Evolutionary conservation across 2,888 invertebrate genomes (phyloP), one percentile per base, ranked within the genome.

Genomic region (Temnothorax rugatulus): DNA sequence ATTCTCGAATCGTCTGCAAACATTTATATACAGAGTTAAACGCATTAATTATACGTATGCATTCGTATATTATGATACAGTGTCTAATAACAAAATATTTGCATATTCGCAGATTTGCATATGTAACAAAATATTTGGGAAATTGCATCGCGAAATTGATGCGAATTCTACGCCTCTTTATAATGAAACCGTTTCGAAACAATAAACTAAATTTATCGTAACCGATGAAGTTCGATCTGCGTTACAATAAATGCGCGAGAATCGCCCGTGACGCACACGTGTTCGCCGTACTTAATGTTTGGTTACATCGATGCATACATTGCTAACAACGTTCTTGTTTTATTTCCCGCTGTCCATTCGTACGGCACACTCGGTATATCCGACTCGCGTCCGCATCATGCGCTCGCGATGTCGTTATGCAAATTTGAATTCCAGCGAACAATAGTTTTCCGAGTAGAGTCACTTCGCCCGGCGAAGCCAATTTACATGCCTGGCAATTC

Each of bases 361-460:
- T 79, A 44, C 63, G 77, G 61, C 73, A 77, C 86, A 82, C 84
- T 64, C 86, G 86, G 69, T 82, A 89, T 83, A 87, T 88, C 86
- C 86, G 86, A 82, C 84, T 88, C 74, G 66, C 63, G 79, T 82
- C 63, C 61, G 68, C 75, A 83, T 84, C 71, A 66, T 64, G 66
- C 81, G 86, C 89, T 69, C 85, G 87, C 87, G 86, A 59, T 87
- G 88, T 92, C 90, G 90, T 92, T 92, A 92, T 91, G 92, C 92
- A 92, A 92, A 92, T 92, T 76, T 84, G 85, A 91, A 91, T 92
- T 91, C 90, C 88, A 88, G 68, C 85, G 89, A 91, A 90, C 89
- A 92, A 91, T 92, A 89, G 88, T 89, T 91, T 91, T 91, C 90
- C 87, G 82, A 85, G 77, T 83, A 84, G 66, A 54, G 77, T 75